phyloP scores from a whole-genome alignment of 1,140 invertebrate species.

The Triops longicaudatus region DNA sequence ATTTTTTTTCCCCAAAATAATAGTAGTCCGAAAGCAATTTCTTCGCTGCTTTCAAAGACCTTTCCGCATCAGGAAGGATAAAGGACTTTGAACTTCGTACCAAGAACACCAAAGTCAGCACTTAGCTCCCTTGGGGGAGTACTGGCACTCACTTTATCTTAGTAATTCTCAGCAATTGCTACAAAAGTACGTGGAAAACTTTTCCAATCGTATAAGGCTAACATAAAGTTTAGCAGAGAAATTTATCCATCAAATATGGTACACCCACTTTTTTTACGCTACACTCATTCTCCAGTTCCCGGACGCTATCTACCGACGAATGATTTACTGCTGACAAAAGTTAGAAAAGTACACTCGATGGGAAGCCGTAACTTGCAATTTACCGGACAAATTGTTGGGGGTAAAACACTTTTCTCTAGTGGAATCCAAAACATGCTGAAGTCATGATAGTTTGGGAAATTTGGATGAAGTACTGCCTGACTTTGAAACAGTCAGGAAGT shows the following conservation, averaged over 20 bases:
- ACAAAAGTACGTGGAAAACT: background rate
- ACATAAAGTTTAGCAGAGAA: background rate
- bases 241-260: background rate
- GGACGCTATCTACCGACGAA: no score
- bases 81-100: background rate
- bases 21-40: no score
- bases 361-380: no score
- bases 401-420: no score
- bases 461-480: background rate
- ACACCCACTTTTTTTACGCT: background rate
- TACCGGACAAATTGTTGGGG: no score
- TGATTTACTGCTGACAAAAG: no score
- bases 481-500: background rate
- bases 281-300: no score
- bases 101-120: background rate
- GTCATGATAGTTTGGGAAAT: conserved; percentile 15
- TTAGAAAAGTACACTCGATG: no score
- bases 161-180: no score
- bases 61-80: background rate
- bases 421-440: background rate
- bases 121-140: background rate
- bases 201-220: background rate
- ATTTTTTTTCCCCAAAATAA: no score
- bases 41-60: no score
- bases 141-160: no score